Evolutionary conservation across 37 sponge, comb jelly and placozoan species (phyloP).

Genomic region (Haliclona indistincta): DNA sequence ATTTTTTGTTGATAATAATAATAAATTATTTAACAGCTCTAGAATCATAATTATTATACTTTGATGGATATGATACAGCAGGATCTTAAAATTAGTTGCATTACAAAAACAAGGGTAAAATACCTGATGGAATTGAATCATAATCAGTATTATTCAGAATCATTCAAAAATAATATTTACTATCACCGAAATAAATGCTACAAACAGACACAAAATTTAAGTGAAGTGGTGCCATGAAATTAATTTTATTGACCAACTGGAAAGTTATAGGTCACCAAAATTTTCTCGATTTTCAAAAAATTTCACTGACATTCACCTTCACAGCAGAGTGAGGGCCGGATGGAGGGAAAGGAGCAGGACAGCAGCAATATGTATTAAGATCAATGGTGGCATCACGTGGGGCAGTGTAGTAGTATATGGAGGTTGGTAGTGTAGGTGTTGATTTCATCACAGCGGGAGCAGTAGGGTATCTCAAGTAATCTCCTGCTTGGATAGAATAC

Average conservation of each 20-base stretch:
- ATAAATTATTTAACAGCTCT: too few relatives aligned
- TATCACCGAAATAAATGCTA: not conserved
- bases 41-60: too few relatives aligned
- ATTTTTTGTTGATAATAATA: too few relatives aligned
- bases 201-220: not conserved
- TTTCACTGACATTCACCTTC: conserved; percentile 37
- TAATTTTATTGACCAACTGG: too few relatives aligned
- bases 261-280: not conserved
- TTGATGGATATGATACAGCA: too few relatives aligned
- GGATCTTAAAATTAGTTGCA: too few relatives aligned
- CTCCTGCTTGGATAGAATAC: not conserved
- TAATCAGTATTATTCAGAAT: too few relatives aligned
- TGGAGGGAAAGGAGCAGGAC: conserved; percentile 34
- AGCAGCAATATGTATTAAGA: too few relatives aligned
- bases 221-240: too few relatives aligned
- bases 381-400: conserved; percentile 13
- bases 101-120: too few relatives aligned
- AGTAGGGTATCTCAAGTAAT: conserved; percentile 50
- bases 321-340: conserved; percentile 14
- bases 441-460: conserved; percentile 12
- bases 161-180: too few relatives aligned
- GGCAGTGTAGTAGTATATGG: conserved; percentile 51
- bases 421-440: conserved; percentile 13
- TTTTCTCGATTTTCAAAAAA: not conserved
- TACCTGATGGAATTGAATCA: too few relatives aligned